Conservation (phyloP, 2,888 invertebrate genomes). For the Coecobrya sp. region DNA sequence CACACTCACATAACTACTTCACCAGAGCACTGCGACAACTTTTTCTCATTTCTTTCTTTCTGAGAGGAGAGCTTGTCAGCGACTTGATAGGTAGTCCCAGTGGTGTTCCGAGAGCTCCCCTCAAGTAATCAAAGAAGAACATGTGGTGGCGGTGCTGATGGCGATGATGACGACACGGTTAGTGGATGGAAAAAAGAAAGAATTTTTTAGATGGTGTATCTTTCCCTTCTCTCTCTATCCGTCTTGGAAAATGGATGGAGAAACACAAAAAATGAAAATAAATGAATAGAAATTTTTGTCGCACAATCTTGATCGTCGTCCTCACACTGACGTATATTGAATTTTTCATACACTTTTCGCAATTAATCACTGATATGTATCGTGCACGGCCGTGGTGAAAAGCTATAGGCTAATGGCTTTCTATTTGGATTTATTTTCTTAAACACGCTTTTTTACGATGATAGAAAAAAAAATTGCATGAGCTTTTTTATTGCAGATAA, state of each 20-base stretch:
- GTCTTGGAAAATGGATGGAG: background rate
- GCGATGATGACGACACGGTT: background rate
- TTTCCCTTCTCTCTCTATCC: background rate
- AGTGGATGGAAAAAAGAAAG: background rate
- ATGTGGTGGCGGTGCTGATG: constrained; percentile 68
- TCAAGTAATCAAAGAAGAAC: constrained; percentile 82
- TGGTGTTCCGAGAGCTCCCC: constrained; percentile 70
- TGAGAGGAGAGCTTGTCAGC: constrained; percentile 75
- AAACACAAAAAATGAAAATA: background rate
- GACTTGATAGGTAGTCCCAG: constrained; percentile 82
- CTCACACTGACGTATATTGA: background rate
- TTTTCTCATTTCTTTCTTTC: constrained; percentile 16
- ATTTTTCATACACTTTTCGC: constrained; percentile 39
- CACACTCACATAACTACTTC: background rate
- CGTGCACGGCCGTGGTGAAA: background rate
- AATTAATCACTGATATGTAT: constrained; percentile 79
- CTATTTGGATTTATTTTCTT: too few species aligned
- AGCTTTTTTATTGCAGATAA: too few species aligned
- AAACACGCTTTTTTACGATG: too few species aligned
- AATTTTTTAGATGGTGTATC: background rate
- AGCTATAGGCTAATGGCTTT: background rate
- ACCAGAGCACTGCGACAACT: constrained; percentile 67
- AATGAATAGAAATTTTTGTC: background rate
- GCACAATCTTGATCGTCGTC: background rate
- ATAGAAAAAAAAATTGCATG: too few species aligned